Evolutionary conservation across 2,113 vertebrate species (phyloP).

Genomic region (Neoarius graeffei): DNA sequence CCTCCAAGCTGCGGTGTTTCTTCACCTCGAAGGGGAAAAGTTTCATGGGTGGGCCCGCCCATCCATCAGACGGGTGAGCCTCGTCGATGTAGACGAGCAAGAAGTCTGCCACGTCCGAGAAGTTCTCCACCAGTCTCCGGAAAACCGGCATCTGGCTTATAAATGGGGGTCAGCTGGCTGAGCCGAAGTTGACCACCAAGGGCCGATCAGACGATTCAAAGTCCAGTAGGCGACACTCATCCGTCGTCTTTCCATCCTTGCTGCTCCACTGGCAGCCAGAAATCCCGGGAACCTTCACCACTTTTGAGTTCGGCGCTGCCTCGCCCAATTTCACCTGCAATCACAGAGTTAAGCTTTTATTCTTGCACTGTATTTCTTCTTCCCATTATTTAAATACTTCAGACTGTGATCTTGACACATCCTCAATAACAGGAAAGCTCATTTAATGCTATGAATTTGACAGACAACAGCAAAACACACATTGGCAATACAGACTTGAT

Average conservation of each 20-base stretch:
- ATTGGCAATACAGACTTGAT: not conserved
- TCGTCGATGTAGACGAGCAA: conserved; percentile 97
- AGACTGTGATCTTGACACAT: not conserved
- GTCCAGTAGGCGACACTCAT: conserved; percentile 87
- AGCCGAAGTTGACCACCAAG: conserved; percentile 96
- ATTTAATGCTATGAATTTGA: not conserved
- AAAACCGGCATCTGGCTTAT: conserved; percentile 90
- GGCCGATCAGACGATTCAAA: conserved; percentile 87
- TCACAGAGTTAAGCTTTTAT: not conserved
- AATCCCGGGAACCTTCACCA: conserved; percentile 80
- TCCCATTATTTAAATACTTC: not conserved
- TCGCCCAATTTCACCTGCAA: conserved; percentile 89
- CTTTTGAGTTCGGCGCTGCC: conserved; percentile 91
- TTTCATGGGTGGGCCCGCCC: conserved; percentile 85
- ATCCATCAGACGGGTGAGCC: conserved; percentile 94
- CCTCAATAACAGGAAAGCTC: not conserved
- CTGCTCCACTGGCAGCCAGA: conserved; percentile 59
- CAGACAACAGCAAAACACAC: not conserved
- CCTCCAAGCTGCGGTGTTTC: conserved; percentile 89
- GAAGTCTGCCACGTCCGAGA: conserved; percentile 92
- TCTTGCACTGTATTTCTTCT: not conserved
- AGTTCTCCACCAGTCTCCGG: conserved; percentile 92
- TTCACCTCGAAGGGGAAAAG: conserved; percentile 83
- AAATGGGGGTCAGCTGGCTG: conserved; percentile 97
- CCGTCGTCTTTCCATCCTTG: conserved; percentile 53